A percentile compares a stretch with the other conserved stretches of the same genome.
Evolutionary conservation across 2,888 invertebrate genomes (phyloP).

Genomic region (Drosophila mulleri): DNA sequence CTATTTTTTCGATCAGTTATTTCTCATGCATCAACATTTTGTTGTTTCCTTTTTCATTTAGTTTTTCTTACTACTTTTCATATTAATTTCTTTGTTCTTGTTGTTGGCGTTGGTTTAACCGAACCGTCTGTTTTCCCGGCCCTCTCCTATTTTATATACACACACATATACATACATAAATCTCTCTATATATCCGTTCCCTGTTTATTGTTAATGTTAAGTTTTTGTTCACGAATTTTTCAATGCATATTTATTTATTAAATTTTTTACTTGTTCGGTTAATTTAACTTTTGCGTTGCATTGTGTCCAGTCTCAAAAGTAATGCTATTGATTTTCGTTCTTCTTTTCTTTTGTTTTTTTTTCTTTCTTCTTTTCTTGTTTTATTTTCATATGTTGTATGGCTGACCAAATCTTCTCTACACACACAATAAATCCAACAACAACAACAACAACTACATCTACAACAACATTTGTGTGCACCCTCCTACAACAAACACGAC

Average conservation of each 20-base stretch:
- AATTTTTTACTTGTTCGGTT: constrained; percentile 31
- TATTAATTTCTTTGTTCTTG: neutral
- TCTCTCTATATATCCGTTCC: constrained; percentile 2
- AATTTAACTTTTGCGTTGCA: constrained; percentile 46
- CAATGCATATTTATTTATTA: constrained; percentile 20
- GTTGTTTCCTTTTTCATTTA: constrained; percentile 15
- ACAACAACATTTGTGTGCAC: constrained; percentile 41
- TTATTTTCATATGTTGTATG: constrained; percentile 81
- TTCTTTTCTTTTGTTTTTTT: constrained; percentile 79
- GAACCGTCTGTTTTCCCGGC: constrained; percentile 3
- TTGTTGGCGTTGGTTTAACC: constrained; percentile 43
- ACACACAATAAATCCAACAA: constrained; percentile 41
- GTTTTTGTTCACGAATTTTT: constrained; percentile 57
- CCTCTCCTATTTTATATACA: neutral
- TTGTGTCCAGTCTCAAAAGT: constrained; percentile 76
- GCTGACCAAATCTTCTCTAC: constrained; percentile 50
- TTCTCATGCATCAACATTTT: constrained; percentile 37
- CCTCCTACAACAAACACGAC: constrained; percentile 35
- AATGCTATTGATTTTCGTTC: constrained; percentile 78
- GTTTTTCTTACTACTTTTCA: constrained; percentile 3
- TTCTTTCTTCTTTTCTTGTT: constrained; percentile 66
- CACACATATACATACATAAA: neutral
- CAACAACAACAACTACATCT: constrained; percentile 33
- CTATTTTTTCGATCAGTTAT: constrained; percentile 19
- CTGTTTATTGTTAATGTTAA: constrained; percentile 57